Base-by-base conservation (phyloP, 2,113 vertebrate genomes). In the Ictidomys tridecemlineatus region DNA sequence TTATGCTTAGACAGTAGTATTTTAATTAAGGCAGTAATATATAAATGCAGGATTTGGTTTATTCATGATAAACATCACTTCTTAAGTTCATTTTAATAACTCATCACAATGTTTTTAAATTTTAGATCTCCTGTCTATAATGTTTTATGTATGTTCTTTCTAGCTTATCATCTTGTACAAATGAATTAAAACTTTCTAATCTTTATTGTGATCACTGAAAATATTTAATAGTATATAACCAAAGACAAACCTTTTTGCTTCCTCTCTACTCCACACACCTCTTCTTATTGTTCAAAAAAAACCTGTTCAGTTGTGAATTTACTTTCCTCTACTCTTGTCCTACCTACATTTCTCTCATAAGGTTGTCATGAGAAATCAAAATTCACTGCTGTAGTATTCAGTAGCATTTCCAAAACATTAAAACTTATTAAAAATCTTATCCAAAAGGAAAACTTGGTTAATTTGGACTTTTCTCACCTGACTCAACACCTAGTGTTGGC, bases 1-100 rank as follows among this genome's bases (percentile, higher is more conserved):
- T 82, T 96, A 18, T 76, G n/a, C 63, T 94, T 95, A 63, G 30
- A 83, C 14, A 82, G 39, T 82, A 86, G 12, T 84, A 73, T 94
- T 94, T 94, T 86, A 85, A 89, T 63, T 63, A 63, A 63, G 61
- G 9, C 22, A 63, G 28, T 63, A 63, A 9, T 63, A 61, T 34
- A 14, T 94, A 80, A 79, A 80, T 85, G 5, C 11, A 87, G 20
- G 65, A 83, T 10, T 78, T 80, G 6, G 4, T 73, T 77, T 58
- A 84, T 78, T 85, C 45, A 53, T 69, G 13, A 30, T 77, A 95
- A 87, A 10, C 10, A 32, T 77, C 63, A n/a, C 9, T 78, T 51
- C 88, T 89, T 85, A 78, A 89, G 10, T 80, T 87, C 34, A 65
- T 93, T 89, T 51, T 69, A 14, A 37, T 53, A 79, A 24, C 58